Percentiles rank a stretch among this genome's conserved stretches.
Conservation (phyloP, 2,888 invertebrate genomes). For the Loripinus fragilis region DNA sequence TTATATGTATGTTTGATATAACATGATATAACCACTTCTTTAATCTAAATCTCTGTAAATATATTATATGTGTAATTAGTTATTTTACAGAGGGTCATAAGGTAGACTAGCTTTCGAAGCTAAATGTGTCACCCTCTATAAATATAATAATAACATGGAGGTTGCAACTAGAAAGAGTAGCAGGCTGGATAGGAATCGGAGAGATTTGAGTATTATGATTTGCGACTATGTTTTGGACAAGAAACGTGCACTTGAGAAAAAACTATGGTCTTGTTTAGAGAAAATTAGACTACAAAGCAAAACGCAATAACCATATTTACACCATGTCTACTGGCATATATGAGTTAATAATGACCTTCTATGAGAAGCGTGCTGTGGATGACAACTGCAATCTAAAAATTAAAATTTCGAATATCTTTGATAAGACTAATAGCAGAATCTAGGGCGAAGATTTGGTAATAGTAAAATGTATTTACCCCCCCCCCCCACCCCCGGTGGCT, state of each 20-base stretch:
- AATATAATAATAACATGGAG: background rate
- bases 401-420: background rate
- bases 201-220: background rate
- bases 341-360: background rate
- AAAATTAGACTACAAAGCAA: background rate
- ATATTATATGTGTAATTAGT: no score
- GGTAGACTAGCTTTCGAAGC: no score
- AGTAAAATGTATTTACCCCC: no score
- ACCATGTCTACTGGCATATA: slow-evolving; percentile 4
- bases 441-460: no score
- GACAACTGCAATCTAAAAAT: background rate
- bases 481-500: no score
- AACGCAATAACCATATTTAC: background rate
- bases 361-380: background rate
- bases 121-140: no score
- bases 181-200: background rate
- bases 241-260: slow-evolving; percentile 4
- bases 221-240: background rate
- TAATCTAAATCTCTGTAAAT: no score
- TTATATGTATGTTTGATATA: no score
- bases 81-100: no score
- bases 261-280: background rate
- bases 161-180: background rate
- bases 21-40: no score
- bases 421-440: background rate